Conservation (phyloP, 2,797 vertebrate genomes). For the Anguilla anguilla region DNA sequence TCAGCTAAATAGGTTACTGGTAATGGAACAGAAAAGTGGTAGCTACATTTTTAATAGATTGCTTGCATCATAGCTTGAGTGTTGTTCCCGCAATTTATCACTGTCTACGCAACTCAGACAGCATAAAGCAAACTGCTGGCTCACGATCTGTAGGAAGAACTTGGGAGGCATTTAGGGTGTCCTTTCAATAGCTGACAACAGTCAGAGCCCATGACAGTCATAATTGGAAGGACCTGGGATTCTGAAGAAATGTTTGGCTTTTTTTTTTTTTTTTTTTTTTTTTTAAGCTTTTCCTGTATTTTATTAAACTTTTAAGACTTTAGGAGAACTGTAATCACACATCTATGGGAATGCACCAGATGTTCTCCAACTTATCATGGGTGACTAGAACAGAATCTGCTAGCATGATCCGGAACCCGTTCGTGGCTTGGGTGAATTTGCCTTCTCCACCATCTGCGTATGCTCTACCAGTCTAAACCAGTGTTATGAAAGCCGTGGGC, state of each 20-base stretch:
- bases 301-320: not conserved
- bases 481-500: slow-evolving; percentile 16
- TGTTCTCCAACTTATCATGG: not conserved
- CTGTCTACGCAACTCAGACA: not conserved
- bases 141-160: not conserved
- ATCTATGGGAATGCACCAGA: not conserved
- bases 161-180: not conserved
- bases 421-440: not conserved
- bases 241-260: not conserved
- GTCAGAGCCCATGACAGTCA: not conserved
- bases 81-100: not conserved
- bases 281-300: not conserved
- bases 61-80: not conserved
- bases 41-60: not conserved
- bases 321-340: not conserved
- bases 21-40: not conserved
- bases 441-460: not conserved
- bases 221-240: slow-evolving; percentile 1
- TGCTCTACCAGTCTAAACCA: not conserved
- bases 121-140: not conserved
- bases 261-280: not conserved
- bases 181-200: not conserved
- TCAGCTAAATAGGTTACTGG: not conserved
- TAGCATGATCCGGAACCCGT: not conserved
- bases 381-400: not conserved